Evolutionary conservation across 2,888 invertebrate genomes (phyloP).

Genomic region (Timema cristinae): DNA sequence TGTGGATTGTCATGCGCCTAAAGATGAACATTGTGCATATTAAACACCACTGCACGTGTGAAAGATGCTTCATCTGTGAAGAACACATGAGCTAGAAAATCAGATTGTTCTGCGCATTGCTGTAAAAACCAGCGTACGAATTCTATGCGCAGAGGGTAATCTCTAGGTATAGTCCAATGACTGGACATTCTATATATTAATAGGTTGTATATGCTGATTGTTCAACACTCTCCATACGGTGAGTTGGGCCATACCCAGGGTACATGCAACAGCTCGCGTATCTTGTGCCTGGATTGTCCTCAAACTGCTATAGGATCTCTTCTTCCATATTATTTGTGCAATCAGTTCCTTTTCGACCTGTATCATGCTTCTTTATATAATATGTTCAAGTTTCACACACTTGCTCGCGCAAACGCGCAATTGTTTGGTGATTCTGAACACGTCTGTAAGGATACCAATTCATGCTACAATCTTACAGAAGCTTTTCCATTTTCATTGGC

Average conservation of each 20-base stretch:
- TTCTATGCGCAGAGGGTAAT: background rate
- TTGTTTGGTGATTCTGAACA: background rate
- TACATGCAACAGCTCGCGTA: background rate
- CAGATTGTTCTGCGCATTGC: background rate
- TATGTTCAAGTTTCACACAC: background rate
- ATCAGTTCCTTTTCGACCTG: background rate
- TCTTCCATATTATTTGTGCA: background rate
- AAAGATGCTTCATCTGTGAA: background rate
- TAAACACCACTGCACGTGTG: background rate
- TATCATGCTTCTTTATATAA: background rate
- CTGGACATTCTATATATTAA: background rate
- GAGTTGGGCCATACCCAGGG: background rate
- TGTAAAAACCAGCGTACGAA: constrained; percentile 5
- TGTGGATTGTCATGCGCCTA: too few species aligned
- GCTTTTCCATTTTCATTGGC: too few species aligned
- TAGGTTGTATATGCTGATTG: background rate
- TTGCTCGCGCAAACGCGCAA: background rate
- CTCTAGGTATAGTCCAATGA: background rate
- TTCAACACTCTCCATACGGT: background rate
- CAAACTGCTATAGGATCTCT: background rate
- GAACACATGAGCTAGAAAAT: background rate
- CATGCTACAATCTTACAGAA: too few species aligned
- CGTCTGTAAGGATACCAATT: too few species aligned
- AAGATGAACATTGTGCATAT: too few species aligned
- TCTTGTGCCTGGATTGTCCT: background rate